These are phyloP conservation scores for Apodemia duryi DNA, from an alignment of 2,888 invertebrate species.

Conservation along the genomic window DNA sequence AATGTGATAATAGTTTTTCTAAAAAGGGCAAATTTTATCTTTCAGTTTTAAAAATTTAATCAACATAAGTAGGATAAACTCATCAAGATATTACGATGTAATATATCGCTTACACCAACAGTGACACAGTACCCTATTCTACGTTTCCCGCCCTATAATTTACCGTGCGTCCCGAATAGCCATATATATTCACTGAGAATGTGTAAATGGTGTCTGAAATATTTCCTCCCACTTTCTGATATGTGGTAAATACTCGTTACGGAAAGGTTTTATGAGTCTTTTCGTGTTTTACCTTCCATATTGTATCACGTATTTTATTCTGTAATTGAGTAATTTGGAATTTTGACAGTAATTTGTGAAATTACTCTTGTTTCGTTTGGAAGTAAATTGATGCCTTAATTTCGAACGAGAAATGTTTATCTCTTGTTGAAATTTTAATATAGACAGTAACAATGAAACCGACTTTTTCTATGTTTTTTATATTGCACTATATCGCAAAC, in stretches of 20 bases:
- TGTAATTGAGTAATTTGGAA: conserved; percentile 10
- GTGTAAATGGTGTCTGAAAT: conserved; percentile 60
- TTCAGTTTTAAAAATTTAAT: too few relatives aligned
- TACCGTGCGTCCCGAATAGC: conserved; percentile 49
- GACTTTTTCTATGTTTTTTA: too few relatives aligned
- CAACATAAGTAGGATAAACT: too few relatives aligned
- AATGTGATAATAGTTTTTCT: too few relatives aligned
- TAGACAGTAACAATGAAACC: not conserved
- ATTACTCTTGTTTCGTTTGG: conserved; percentile 3
- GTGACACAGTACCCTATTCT: conserved; percentile 22
- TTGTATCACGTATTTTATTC: conserved; percentile 11
- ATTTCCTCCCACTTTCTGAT: conserved; percentile 36
- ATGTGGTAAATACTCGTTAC: conserved; percentile 15
- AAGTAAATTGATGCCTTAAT: conserved; percentile 3
- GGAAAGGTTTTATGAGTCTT: conserved; percentile 15
- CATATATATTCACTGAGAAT: conserved; percentile 57
- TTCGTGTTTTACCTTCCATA: conserved; percentile 11
- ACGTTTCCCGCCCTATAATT: conserved; percentile 33
- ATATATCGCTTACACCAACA: too few relatives aligned
- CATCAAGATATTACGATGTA: too few relatives aligned
- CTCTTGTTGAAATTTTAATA: not conserved
- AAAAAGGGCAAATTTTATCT: too few relatives aligned
- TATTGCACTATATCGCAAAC: too few relatives aligned
- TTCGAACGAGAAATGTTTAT: not conserved
- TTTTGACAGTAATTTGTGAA: conserved; percentile 3